A percentile compares a stretch with the other conserved stretches of the same genome.
Evolutionary conservation across 2,888 invertebrate genomes (phyloP).

Genomic region (Euzophera pinguis): DNA sequence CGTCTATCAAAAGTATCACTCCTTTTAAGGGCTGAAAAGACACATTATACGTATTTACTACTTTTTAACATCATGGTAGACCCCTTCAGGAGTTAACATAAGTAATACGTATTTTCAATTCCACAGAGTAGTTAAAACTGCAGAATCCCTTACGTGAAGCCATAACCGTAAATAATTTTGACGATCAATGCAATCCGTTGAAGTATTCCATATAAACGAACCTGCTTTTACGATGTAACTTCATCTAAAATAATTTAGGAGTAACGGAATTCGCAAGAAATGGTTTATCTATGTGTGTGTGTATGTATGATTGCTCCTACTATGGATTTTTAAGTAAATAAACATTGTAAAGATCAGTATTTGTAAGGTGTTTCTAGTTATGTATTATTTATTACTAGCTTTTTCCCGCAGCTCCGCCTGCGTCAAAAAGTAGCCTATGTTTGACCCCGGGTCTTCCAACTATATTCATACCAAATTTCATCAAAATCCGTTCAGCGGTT

Average conservation of each 20-base stretch:
- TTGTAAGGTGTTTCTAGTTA: too few relatives aligned
- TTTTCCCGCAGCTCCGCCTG: too few relatives aligned
- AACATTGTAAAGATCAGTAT: neutral
- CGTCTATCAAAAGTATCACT: too few relatives aligned
- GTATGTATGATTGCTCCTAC: neutral
- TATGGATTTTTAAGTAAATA: neutral
- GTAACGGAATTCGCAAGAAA: conserved; percentile 34
- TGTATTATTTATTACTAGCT: too few relatives aligned
- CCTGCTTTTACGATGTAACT: conserved; percentile 14
- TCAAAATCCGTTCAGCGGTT: too few relatives aligned
- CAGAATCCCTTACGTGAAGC: neutral
- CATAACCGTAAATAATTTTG: conserved; percentile 11
- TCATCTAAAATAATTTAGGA: conserved; percentile 34
- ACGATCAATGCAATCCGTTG: conserved; percentile 9
- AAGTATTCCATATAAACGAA: conserved; percentile 1
- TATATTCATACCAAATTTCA: too few relatives aligned
- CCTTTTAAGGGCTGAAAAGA: too few relatives aligned
- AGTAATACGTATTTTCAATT: neutral
- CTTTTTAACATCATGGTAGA: too few relatives aligned
- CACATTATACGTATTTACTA: too few relatives aligned
- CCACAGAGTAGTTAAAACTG: conserved; percentile 1
- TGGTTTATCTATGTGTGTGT: conserved; percentile 22
- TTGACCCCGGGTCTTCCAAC: too few relatives aligned
- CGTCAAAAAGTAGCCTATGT: too few relatives aligned
- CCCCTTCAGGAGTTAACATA: too few relatives aligned